Evolutionary conservation across 2,888 invertebrate species (phyloP).

Genomic region (Hoplodrina blanda): DNA sequence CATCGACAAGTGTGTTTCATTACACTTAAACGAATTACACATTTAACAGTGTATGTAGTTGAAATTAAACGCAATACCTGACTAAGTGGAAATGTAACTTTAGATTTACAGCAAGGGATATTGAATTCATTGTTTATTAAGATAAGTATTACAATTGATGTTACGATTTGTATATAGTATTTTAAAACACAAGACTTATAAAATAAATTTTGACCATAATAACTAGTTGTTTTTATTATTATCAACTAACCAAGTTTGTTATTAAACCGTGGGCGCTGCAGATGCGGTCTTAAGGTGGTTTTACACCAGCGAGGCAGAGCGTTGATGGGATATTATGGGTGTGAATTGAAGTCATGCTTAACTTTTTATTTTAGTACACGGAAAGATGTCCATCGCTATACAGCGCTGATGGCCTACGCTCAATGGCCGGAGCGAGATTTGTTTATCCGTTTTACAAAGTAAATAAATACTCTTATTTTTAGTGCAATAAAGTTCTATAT

Average conservation of each 20-base stretch:
- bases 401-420: too few species aligned
- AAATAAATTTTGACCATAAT: constrained; percentile 65
- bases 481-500: too few species aligned
- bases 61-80: constrained; percentile 25
- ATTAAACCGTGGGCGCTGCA: neutral
- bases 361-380: too few species aligned
- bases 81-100: constrained; percentile 34
- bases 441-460: too few species aligned
- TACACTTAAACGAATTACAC: constrained; percentile 21
- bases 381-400: too few species aligned
- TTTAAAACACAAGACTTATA: constrained; percentile 64
- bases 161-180: constrained; percentile 63
- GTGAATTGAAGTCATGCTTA: too few species aligned
- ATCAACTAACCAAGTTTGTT: neutral
- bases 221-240: constrained; percentile 20
- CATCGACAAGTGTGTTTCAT: constrained; percentile 26
- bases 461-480: too few species aligned
- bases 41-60: constrained; percentile 14
- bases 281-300: neutral
- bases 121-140: constrained; percentile 51
- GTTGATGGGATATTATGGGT: too few species aligned
- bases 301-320: too few species aligned
- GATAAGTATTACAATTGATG: constrained; percentile 58
- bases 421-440: too few species aligned
- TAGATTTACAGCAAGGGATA: constrained; percentile 41